phyloP scores from a whole-genome alignment of 2,888 invertebrate genomes.

The Andrena dorsata region DNA sequence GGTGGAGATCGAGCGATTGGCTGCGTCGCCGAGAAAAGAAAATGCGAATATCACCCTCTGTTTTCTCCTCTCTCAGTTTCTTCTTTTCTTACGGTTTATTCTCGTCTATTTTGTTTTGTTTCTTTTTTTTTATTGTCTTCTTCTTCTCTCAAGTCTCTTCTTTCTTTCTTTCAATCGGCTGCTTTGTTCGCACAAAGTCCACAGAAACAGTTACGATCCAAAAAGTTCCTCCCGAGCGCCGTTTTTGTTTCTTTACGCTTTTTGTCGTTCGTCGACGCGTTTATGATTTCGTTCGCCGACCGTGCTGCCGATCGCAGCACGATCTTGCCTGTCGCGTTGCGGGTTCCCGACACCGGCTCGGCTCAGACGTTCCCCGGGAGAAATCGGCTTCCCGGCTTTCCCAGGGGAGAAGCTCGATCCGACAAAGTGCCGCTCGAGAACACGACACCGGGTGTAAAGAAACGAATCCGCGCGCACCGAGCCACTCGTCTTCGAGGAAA shows the following conservation, averaged over 20 bases:
- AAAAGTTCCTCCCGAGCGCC: conserved; percentile 68
- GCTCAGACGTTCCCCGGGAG: conserved; percentile 24
- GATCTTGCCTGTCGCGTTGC: conserved; percentile 54
- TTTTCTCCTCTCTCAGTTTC: conserved; percentile 1
- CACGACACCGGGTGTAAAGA: conserved; percentile 75
- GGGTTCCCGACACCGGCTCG: conserved; percentile 52
- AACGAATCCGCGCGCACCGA: conserved; percentile 84
- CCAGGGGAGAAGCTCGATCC: conserved; percentile 17
- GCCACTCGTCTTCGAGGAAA: conserved; percentile 76
- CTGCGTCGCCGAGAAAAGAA: not conserved
- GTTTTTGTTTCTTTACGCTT: conserved; percentile 77
- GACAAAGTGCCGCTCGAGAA: conserved; percentile 57
- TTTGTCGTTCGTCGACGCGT: conserved; percentile 72
- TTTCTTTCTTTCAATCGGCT: conserved; percentile 37
- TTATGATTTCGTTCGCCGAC: conserved; percentile 54
- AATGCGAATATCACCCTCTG: not conserved
- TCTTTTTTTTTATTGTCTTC: not conserved
- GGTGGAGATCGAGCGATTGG: not conserved
- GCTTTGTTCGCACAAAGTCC: conserved; percentile 46
- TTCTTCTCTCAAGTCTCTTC: not conserved
- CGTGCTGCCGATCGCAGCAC: conserved; percentile 7
- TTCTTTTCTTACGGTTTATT: conserved; percentile 11
- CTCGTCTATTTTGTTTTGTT: not conserved
- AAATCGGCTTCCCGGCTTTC: not conserved
- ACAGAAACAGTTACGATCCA: conserved; percentile 26